Evolutionary conservation across 2,113 vertebrate species (phyloP).

Genomic region (Eulemur rufifrons): DNA sequence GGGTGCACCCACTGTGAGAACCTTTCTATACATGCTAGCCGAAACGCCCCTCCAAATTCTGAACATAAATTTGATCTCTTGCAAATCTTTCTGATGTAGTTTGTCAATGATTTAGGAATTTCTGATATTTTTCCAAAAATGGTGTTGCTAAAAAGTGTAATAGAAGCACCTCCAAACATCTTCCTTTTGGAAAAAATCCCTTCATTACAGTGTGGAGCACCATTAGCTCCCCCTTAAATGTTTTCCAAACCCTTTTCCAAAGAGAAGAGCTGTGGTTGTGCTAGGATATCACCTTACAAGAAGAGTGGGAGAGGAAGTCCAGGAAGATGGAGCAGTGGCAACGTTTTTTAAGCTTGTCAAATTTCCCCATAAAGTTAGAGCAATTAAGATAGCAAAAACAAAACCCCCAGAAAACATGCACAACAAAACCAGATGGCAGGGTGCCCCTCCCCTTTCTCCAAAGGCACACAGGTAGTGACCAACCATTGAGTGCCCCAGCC

Average conservation of each 20-base stretch:
- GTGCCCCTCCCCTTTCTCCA: too few relatives aligned
- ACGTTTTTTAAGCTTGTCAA: background rate
- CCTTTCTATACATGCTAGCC: background rate
- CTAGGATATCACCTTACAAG: background rate
- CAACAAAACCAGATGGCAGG: background rate
- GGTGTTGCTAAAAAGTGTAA: background rate
- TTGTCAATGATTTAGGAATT: background rate
- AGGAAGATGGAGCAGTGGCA: background rate
- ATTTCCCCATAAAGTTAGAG: background rate
- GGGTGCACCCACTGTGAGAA: too few relatives aligned
- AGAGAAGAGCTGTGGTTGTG: background rate
- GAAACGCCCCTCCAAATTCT: background rate
- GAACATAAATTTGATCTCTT: background rate
- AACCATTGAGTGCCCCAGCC: fast-evolving
- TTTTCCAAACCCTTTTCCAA: background rate
- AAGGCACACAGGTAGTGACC: background rate
- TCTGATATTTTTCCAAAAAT: background rate
- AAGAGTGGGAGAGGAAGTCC: background rate
- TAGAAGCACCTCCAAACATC: background rate
- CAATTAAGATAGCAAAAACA: background rate
- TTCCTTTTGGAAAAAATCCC: background rate
- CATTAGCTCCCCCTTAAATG: background rate
- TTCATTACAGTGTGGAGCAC: background rate
- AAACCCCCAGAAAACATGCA: background rate
- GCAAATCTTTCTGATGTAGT: background rate